Evolutionary conservation across 2,888 invertebrate genomes (phyloP), one percentile per base, ranked within the genome.

Genomic region (Clostera curtula): DNA sequence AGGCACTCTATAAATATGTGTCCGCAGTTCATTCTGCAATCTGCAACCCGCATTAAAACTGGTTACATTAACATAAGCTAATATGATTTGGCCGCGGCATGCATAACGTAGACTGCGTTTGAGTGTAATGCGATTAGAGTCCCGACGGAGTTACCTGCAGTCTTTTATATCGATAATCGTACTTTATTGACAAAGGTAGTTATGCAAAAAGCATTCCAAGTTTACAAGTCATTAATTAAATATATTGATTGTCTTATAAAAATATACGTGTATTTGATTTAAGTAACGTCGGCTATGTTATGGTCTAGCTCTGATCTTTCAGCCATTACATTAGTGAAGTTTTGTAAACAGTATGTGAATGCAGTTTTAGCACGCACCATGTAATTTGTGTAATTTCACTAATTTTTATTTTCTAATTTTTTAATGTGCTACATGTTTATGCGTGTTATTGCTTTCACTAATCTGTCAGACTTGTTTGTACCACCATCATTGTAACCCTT

Each of bases 61-160:
- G 34, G 48, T 46, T 34, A 21, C 7, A 55, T 56, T 53, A 44
- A 36, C 53, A 55, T 55, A 48, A 33, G 42, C 36, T 43, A 41
- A 56, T 53, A 49, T 51, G 49, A 48, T 48, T 49, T 43, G 33
- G 42, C 49, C 42, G 35, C 35, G 23, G 35, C 39, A 33, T 35
- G 39, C 38, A 36, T 38, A 40, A 45, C 23, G 29, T 29, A 35
- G 27, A 39, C 38, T 43, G 40, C 20, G 43, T 45, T 35, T 21
- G 27, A 32, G 12, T 39, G 43, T 49, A 45, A 47, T 49, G 37
- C 50, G 50, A 54, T 54, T 50, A 51, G 36, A 39, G 31, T 25
- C 27, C 25, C 28, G 29, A 26, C 27, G 32, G 25, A 36, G 25
- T 23, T 20, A 29, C 27, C 37, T 29, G 38, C 33, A 38, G 27